Conservation (phyloP, 2,888 invertebrate species). For the Drosophila bunnanda region DNA sequence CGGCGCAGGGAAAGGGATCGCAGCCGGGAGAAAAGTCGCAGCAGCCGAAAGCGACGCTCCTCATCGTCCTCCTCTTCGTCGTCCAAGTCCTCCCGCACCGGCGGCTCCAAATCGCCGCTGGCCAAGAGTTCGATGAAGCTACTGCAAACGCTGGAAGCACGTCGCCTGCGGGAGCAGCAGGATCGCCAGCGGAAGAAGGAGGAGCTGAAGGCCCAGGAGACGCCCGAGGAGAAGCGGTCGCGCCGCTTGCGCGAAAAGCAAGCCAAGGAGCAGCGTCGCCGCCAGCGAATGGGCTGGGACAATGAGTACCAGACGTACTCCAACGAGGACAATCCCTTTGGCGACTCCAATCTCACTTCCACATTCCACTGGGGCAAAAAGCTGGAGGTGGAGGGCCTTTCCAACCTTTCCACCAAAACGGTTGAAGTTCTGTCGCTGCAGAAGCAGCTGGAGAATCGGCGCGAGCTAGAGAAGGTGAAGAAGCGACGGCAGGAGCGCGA, state of each 20-base stretch:
- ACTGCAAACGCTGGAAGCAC: slow-evolving; percentile 90
- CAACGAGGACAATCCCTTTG: slow-evolving; percentile 99
- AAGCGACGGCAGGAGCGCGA: slow-evolving; percentile 95
- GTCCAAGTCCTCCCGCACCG: slow-evolving; percentile 5
- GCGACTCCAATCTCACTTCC: slow-evolving; percentile 96
- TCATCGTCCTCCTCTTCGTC: slow-evolving; percentile 16
- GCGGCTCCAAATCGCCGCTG: slow-evolving; percentile 18
- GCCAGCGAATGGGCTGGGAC: slow-evolving; percentile 98
- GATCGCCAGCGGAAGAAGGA: slow-evolving; percentile 90
- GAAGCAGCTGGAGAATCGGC: slow-evolving; percentile 95
- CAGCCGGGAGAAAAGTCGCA: slow-evolving; percentile 16
- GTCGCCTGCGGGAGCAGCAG: slow-evolving; percentile 88
- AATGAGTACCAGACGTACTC: slow-evolving; percentile 98
- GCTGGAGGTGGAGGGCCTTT: slow-evolving; percentile 95
- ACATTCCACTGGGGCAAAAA: slow-evolving; percentile 99
- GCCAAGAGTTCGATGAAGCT: slow-evolving; percentile 85
- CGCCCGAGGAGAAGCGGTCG: slow-evolving; percentile 96
- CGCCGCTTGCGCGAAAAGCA: slow-evolving; percentile 95
- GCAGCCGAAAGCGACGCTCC: slow-evolving; percentile 26
- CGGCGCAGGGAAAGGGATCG: slow-evolving; percentile 26
- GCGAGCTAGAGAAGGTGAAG: slow-evolving; percentile 97
- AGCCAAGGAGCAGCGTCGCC: slow-evolving; percentile 93
- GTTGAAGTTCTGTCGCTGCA: slow-evolving; percentile 92
- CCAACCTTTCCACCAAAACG: slow-evolving; percentile 90
- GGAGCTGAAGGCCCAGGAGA: slow-evolving; percentile 93